A percentile compares a stretch with the other conserved stretches of the same genome.
phyloP scores from a whole-genome alignment of 1,140 invertebrate species.

The Pararge aegeria region DNA sequence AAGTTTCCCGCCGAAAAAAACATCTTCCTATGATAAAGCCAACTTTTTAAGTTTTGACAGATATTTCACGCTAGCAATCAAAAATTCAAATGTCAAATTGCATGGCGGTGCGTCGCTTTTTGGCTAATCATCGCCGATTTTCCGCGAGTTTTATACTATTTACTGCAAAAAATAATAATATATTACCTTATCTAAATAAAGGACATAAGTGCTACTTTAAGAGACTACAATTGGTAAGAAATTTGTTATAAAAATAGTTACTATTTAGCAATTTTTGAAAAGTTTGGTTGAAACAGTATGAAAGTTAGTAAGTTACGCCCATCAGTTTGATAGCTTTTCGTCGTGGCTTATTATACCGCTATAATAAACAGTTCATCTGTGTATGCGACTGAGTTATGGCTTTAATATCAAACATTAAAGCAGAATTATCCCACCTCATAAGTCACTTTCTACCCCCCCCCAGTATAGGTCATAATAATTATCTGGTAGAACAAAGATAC shows the following conservation, averaged over 20 bases:
- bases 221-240: constrained; percentile 48
- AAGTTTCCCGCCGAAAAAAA: too few species aligned
- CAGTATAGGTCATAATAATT: too few species aligned
- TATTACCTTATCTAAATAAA: constrained; percentile 10
- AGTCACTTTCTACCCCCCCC: too few species aligned
- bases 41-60: neutral
- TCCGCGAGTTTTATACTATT: constrained; percentile 52
- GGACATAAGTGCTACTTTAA: constrained; percentile 13
- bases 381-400: too few species aligned
- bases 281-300: neutral
- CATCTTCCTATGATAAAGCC: too few species aligned
- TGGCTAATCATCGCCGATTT: constrained; percentile 71
- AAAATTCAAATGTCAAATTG: constrained; percentile 57
- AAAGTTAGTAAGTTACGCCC: neutral
- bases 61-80: constrained; percentile 20
- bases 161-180: constrained; percentile 31
- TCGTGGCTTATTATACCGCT: too few species aligned
- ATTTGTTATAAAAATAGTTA: neutral
- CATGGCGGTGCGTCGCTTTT: constrained; percentile 68
- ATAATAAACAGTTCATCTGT: too few species aligned
- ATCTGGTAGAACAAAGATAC: too few species aligned
- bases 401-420: too few species aligned
- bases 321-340: too few species aligned
- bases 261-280: neutral
- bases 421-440: too few species aligned